Evolutionary conservation across 23 tunicate species (phyloP).

Genomic region (Oikopleura dioica): DNA sequence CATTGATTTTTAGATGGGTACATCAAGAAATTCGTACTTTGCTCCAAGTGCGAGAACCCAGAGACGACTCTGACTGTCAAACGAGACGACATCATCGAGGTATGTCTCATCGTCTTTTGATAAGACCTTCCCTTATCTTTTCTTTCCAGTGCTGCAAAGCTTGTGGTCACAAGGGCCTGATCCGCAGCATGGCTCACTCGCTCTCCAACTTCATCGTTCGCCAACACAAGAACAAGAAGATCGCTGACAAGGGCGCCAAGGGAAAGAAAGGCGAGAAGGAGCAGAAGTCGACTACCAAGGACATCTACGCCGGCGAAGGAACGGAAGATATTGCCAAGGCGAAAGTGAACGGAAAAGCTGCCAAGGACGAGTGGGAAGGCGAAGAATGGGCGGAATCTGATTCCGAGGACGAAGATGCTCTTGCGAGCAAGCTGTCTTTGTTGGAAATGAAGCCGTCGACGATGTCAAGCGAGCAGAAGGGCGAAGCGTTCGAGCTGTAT

Average conservation of each 20-base stretch:
- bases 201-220: constrained; percentile 86
- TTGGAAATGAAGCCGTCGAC: background rate
- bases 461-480: background rate
- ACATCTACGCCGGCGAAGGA: background rate
- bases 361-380: background rate
- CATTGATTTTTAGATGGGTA: too few relatives aligned
- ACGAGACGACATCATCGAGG: background rate
- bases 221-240: constrained; percentile 18
- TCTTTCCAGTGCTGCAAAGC: constrained; percentile 36
- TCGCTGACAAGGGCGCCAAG: constrained; percentile 27
- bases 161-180: constrained; percentile 71
- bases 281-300: background rate
- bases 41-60: constrained; percentile 88
- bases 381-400: background rate
- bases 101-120: background rate
- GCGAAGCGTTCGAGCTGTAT: background rate
- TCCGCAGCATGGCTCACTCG: constrained; percentile 52
- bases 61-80: constrained; percentile 47
- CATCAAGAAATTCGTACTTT: constrained; percentile 64
- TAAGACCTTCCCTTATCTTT: background rate
- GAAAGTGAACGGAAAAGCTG: background rate
- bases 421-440: background rate
- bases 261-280: constrained; percentile 16
- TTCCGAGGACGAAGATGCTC: background rate
- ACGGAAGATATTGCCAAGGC: background rate